Base-by-base conservation (phyloP, 2,113 vertebrate species). In the Phalacrocorax carbo region DNA sequence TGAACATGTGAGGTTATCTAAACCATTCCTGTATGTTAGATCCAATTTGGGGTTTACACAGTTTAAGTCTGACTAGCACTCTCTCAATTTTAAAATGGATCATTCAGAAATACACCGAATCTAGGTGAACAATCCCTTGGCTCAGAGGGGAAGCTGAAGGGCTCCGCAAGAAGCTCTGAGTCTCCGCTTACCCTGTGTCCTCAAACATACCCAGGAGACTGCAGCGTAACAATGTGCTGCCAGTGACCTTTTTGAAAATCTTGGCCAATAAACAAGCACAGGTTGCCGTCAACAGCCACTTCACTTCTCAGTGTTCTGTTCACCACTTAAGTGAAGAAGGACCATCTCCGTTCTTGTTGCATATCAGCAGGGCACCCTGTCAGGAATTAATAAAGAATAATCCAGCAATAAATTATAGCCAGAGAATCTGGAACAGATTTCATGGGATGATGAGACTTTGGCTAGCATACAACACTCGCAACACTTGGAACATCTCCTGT, bases 381-480 rank as follows among this genome's bases (percentile, higher is more conserved):
- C 86, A 94, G 3, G 42, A 78, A 93, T 82, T 94, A 94, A 82
- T 87, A 87, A 87, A 93, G 42, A 95, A 87, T 85, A 95, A 95
- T 90, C 81, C 81, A 87, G 54, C 64, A 79, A 80, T 78, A 85
- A 94, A 70, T 77, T 82, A 58, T 34, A 91, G 66, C 36, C 75
- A 95, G 75, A 66, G 21, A 87, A 79, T 62, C 84, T 88, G 87
- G 75, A 97, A 83, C 70, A 76, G 26, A 95, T 94, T 97, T 97
- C 82, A 65, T 60, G 72, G 76, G 29, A 90, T 84, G 94, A 92
- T 90, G 93, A 94, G 91, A 81, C 76, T 95, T 93, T 88, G 95
- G 90, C 93, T 89, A 57, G 73, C 36, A 1, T 73, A 72, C 68
- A 90, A 82, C 87, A 69, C 93, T 96, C 86, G 20, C 65, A 90